Evolutionary conservation across 2,797 vertebrate species (phyloP).

Genomic region (Manis javanica): DNA sequence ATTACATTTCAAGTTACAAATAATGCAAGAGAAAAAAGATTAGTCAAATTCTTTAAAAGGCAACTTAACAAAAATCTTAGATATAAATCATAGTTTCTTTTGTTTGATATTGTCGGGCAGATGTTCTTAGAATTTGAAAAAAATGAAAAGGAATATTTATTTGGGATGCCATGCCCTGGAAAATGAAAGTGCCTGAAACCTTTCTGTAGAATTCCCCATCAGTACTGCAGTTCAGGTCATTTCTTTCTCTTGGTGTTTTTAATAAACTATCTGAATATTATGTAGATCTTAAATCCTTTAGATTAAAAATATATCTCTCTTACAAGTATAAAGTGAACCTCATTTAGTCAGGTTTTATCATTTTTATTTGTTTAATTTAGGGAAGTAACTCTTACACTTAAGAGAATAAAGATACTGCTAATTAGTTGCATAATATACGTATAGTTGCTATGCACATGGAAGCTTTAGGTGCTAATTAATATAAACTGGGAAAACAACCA

Average conservation of each 20-base stretch:
- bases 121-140: neutral
- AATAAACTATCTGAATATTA: constrained; percentile 46
- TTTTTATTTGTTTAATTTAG: constrained; percentile 38
- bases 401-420: constrained; percentile 71
- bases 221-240: neutral
- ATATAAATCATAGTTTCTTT: neutral
- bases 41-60: neutral
- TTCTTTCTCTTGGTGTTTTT: neutral
- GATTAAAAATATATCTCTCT: constrained; percentile 42
- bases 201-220: neutral
- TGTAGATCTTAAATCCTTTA: neutral
- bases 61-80: neutral
- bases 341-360: constrained; percentile 60
- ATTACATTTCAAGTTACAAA: neutral
- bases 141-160: neutral
- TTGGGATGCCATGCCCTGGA: neutral
- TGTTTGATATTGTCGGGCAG: neutral
- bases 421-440: constrained; percentile 71
- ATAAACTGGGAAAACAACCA: constrained; percentile 71
- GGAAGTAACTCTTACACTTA: constrained; percentile 71
- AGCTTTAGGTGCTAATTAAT: constrained; percentile 74
- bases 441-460: constrained; percentile 46
- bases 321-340: neutral
- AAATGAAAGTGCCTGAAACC: neutral
- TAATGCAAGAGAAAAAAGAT: neutral